Base-by-base conservation (phyloP, 2,888 invertebrate genomes). In the Scrobipalpa costella region DNA sequence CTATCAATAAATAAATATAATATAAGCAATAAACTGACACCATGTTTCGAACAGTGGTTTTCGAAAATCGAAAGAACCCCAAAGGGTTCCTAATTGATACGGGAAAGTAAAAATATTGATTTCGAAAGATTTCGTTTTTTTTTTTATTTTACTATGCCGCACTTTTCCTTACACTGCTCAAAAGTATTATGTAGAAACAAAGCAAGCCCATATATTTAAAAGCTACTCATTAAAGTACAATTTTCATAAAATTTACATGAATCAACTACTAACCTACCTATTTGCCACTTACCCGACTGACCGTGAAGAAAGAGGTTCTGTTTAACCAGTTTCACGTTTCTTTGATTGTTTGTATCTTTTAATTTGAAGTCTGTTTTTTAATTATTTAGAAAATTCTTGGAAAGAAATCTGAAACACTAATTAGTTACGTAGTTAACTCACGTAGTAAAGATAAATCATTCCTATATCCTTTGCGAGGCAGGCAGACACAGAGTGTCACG, bases 211-310 rank as follows among this genome's bases (percentile, higher is more conserved):
- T 50, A 7, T 21, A 11, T 21, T 50, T 19, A 7, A 21, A 6
- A 27, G 27, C 21, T 13, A 5, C 50, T 13, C 50, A 52, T 9
- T 49, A 17, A 11, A 8, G 15, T 34, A 55, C 34, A 49, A 49
- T 49, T 55, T 34, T 34, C 55, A 34, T 55, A 15, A 17, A 21
- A 58, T 40, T 58, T 58, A 19, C 19, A 40, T 58, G n/a, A 58
- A 52, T 19, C 50, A 13, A 52, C 50, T 52, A 52, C 55, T 34
- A 15, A 55, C 34, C 27, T 17, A 34, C 34, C 55, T 55, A 34
- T 27, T 55, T 55, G 55, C 55, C 55, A 55, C 55, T 55, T 55
- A 55, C 27, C 55, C 55, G 55, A 55, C 55, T 15, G 15, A 34
- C 34, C 55, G 55, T 55, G 34, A 55, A 55, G 15, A 55, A 55